These are phyloP conservation scores for Apostichopus leukothele DNA, from an alignment of 53 echinoderm and acorn worm genomes.

Conservation along the genomic window DNA sequence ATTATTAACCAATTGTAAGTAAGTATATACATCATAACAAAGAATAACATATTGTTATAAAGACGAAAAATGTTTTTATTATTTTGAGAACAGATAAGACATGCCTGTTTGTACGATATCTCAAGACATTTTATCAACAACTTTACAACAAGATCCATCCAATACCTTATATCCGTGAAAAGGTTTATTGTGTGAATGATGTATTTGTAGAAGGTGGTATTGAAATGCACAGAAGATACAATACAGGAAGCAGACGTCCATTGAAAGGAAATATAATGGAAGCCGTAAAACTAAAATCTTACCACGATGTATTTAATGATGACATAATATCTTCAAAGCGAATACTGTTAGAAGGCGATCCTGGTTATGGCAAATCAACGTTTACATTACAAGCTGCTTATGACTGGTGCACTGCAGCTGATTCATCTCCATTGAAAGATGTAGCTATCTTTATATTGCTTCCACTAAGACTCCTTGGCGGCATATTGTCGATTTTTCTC, in stretches of 20 bases:
- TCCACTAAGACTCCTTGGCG: neutral
- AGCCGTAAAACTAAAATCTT: too few relatives aligned
- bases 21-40: too few relatives aligned
- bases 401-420: neutral
- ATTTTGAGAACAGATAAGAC: too few relatives aligned
- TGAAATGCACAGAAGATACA: neutral
- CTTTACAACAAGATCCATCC: too few relatives aligned
- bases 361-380: slow-evolving; percentile 12
- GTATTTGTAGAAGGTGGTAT: neutral
- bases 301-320: too few relatives aligned
- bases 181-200: slow-evolving; percentile 12
- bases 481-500: neutral
- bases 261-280: neutral
- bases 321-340: neutral
- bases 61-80: too few relatives aligned
- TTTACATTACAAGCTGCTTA: neutral
- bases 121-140: slow-evolving; percentile 2
- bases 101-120: too few relatives aligned
- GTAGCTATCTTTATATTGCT: neutral
- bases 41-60: too few relatives aligned
- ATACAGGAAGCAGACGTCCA: neutral
- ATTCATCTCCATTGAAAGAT: neutral
- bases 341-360: neutral
- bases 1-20: too few relatives aligned
- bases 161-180: slow-evolving; percentile 20